A percentile compares a stretch with the other conserved stretches of the same genome.
These are phyloP conservation scores for Sebastes cheni DNA, from an alignment of 2,797 vertebrate genomes.

Conservation along the genomic window DNA sequence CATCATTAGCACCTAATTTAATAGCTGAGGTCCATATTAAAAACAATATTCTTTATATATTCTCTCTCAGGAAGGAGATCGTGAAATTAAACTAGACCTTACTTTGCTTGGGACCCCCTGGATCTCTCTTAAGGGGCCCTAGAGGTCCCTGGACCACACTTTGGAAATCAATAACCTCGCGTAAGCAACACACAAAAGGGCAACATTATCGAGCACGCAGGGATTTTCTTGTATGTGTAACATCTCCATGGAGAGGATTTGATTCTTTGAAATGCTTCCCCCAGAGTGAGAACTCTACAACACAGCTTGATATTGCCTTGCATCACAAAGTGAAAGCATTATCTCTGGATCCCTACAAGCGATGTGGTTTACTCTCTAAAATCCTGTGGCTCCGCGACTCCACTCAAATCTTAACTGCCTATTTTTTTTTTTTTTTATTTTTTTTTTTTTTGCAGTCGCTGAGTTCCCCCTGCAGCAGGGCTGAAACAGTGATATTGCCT, in stretches of 20 bases:
- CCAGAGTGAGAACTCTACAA: conserved; percentile 85
- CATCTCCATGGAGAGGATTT: conserved; percentile 80
- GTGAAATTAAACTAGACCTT: conserved; percentile 10
- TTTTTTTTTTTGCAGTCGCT: conserved; percentile 19
- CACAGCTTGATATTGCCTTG: conserved; percentile 86
- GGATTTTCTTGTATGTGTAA: conserved; percentile 71
- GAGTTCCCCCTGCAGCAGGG: conserved; percentile 47
- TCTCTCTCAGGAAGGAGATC: neutral
- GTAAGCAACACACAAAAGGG: conserved; percentile 73
- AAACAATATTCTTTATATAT: neutral
- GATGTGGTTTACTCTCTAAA: conserved; percentile 82
- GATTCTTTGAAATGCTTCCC: conserved; percentile 87
- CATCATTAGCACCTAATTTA: neutral
- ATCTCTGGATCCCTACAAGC: conserved; percentile 85
- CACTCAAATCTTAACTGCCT: conserved; percentile 64
- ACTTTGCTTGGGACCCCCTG: conserved; percentile 36
- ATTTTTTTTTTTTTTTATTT: neutral
- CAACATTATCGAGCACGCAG: conserved; percentile 70
- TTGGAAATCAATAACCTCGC: conserved; percentile 72
- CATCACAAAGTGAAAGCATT: conserved; percentile 86
- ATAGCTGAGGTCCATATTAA: neutral
- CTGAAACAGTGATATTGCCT: conserved; percentile 57
- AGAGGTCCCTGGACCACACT: conserved; percentile 69
- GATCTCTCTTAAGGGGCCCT: conserved; percentile 36
- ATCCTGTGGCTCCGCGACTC: conserved; percentile 74